Base-by-base conservation (phyloP, 1,140 invertebrate species). In the Drosophila trapezifrons region DNA sequence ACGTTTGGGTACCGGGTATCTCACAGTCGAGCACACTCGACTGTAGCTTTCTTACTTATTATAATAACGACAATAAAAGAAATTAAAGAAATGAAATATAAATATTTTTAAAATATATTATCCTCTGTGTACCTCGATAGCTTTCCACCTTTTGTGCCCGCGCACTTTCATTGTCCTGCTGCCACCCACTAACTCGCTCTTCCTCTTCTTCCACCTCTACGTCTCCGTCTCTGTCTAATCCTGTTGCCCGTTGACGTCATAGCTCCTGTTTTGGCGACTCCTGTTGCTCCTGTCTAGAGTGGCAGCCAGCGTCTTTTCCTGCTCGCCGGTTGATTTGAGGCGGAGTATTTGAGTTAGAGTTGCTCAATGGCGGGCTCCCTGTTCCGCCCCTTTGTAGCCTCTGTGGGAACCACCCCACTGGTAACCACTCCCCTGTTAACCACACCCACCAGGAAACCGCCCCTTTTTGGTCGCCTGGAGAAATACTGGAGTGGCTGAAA, bases 341-440 rank as follows among this genome's bases (percentile, higher is more conserved):
- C 89, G 89, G 84, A 91, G 89, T 91, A 91, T 91, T 91, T 91
- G 90, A 91, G 89, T 91, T 91, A 91, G 89, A 91, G 89, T 91
- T 91, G 84, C 73, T 87, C 76, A 80, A 71, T 89, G 80, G 83
- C 79, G 84, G 67, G 83, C 67, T 78, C 54, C 67, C 75, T 54
- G 56, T 47, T 54, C 59, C 55, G 57, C 55, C 67, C 56, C 78
- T 56, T 72, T 63, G 55, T 46, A 3, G 35, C 22, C 32, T 13
- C 46, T 10, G 51, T 54, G 32, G 51, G 51, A 54, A 42, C 37
- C 54, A 60, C 17, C 52, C 37, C 37, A 15, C 35, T 2, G 27
- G 27, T 12, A 27, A 18, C 25, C 47, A 51, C 32, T 54, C 32
- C 51, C 51, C 32, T 22, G 32, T 5, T 54, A 25, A 15, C 12